Base-by-base conservation (phyloP, 1,140 invertebrate species). In the Notospermus geniculatus region DNA sequence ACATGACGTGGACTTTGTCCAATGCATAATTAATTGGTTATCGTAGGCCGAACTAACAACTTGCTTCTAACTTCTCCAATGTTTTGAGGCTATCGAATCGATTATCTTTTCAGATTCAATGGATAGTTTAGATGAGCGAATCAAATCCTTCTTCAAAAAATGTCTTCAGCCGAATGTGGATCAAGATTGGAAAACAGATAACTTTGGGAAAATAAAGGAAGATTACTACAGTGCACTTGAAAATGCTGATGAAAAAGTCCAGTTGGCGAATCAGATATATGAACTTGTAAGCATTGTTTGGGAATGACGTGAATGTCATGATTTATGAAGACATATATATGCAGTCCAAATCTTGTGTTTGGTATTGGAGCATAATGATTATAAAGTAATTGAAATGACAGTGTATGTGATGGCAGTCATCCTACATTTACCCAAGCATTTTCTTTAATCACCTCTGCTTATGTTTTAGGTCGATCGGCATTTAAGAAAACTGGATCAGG, bases 191-290 rank as follows among this genome's bases (percentile, higher is more conserved):
- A 88, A 91, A 59, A 91, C 96, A 67, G 84, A 84, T 19, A 91
- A 97, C 72, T 95, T 91, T 81, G 85, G 91, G 67, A 86, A 88
- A 63, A 91, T 97, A 65, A 85, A 89, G 70, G 88, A 89, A 76
- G 93, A 95, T 63, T 98, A 97, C 83, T 90, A 91, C 56, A 96
- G 95, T 81, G 90, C 91, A 7, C 76, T 97, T 52, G 93, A 97
- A 78, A 92, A 97, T 83, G 91, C 93, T 9, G 93, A 93, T 90
- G 87, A 89, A 75, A 89, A 89, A 77, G 85, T 89, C 22, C 88
- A 93, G 66, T 84, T 97, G 65, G 92, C 95, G 22, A 96, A 90
- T 79, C 91, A 95, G 82, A 93, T 97, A 85, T 91, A 93, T 79
- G 94, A 97, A 70, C 84, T 97, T 67, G 92, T 83, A 71, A 72